Conservation (phyloP, 2,797 vertebrate genomes). For the Tarsius wallacei region DNA sequence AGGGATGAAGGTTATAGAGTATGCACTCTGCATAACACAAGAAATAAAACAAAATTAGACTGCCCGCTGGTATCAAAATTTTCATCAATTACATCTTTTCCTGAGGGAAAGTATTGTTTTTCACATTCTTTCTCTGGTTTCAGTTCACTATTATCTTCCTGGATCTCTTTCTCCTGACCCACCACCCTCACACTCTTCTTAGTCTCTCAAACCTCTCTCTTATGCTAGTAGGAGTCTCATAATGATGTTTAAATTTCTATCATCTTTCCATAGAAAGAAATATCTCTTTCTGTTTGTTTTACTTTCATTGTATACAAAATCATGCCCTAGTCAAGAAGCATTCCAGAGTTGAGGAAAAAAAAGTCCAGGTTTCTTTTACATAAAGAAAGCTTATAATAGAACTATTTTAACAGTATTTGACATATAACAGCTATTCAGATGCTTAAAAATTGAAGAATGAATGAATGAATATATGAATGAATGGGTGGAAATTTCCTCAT, state of each 20-base stretch:
- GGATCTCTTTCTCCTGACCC: not conserved
- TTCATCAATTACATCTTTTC: not conserved
- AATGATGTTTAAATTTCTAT: not conserved
- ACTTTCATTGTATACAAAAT: not conserved
- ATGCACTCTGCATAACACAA: not conserved
- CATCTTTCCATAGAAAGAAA: not conserved
- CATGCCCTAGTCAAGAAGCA: not conserved
- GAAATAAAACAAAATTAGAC: not conserved
- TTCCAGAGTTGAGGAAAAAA: not conserved
- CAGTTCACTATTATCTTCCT: not conserved
- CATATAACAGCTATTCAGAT: not conserved
- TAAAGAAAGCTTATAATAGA: not conserved
- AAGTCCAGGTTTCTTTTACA: not conserved
- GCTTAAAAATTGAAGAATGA: not conserved
- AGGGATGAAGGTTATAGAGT: not conserved
- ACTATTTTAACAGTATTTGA: not conserved
- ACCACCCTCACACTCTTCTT: not conserved
- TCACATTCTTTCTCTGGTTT: not conserved
- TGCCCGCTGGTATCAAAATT: not conserved
- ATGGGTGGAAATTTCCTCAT: not conserved
- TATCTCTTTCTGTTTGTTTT: not conserved
- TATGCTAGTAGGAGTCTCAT: not conserved
- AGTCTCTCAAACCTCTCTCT: not conserved
- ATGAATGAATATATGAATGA: not conserved
- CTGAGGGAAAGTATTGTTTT: not conserved